A percentile compares a stretch with the other conserved stretches of the same genome.
Evolutionary conservation across 2,888 invertebrate species (phyloP).

Genomic region (Eulithis prunata): DNA sequence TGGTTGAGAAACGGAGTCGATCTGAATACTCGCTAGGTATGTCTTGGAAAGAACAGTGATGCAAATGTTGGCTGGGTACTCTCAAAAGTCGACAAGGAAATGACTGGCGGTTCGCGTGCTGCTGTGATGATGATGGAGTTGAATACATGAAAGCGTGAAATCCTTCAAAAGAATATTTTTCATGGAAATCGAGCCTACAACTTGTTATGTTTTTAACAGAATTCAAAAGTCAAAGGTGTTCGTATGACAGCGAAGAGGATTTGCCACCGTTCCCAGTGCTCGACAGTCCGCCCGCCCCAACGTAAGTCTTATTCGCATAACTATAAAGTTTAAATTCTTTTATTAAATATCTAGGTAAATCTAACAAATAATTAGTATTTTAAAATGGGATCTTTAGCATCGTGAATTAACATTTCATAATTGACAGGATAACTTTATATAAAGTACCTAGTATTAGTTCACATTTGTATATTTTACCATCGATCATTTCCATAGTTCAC

Average conservation of each 20-base stretch:
- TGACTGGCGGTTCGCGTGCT: constrained; percentile 82
- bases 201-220: constrained; percentile 53
- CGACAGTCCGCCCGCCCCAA: constrained; percentile 73
- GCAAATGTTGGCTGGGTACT: constrained; percentile 93
- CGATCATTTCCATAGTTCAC: constrained; percentile 28
- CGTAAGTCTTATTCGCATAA: constrained; percentile 57
- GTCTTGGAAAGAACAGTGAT: constrained; percentile 92
- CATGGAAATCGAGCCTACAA: not conserved
- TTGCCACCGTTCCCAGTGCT: constrained; percentile 88
- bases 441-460: not conserved
- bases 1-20: constrained; percentile 93
- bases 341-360: not conserved
- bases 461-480: not conserved
- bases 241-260: constrained; percentile 85
- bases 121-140: too few relatives aligned
- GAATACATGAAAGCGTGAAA: too few relatives aligned
- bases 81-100: constrained; percentile 93
- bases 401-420: too few relatives aligned
- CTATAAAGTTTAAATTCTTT: constrained; percentile 13
- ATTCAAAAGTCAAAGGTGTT: constrained; percentile 61
- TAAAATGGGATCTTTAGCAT: not conserved
- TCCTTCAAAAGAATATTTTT: too few relatives aligned
- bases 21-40: constrained; percentile 90
- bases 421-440: too few relatives aligned
- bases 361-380: too few relatives aligned